These are phyloP conservation scores for Monopis laevigella DNA, from an alignment of 2,888 invertebrate genomes.

Conservation along the genomic window DNA sequence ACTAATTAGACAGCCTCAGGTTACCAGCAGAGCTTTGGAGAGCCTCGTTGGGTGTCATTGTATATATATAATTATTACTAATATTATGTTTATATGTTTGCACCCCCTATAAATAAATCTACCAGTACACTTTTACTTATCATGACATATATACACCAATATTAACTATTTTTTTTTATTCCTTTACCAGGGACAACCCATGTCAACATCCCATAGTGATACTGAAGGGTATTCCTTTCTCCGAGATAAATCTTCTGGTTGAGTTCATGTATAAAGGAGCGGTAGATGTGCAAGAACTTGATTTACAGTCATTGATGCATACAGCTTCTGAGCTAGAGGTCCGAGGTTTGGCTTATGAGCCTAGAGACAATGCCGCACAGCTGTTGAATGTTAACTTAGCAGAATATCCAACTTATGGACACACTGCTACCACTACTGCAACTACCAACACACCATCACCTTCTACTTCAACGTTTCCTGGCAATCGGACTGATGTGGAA, in stretches of 20 bases:
- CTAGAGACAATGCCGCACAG: slow-evolving; percentile 65
- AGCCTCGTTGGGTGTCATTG: too few relatives aligned
- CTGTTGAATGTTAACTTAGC: slow-evolving; percentile 60
- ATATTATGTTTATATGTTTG: too few relatives aligned
- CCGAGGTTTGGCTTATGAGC: slow-evolving; percentile 70
- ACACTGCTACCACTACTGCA: slow-evolving; percentile 20
- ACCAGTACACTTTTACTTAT: too few relatives aligned
- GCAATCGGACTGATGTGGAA: slow-evolving; percentile 54
- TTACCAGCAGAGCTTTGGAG: too few relatives aligned
- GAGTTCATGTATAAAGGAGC: slow-evolving; percentile 79
- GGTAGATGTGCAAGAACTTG: slow-evolving; percentile 72
- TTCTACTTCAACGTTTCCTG: slow-evolving; percentile 33
- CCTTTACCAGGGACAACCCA: slow-evolving; percentile 68
- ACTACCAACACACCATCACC: slow-evolving; percentile 14
- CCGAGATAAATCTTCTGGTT: slow-evolving; percentile 72
- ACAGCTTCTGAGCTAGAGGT: slow-evolving; percentile 75
- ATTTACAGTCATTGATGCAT: slow-evolving; percentile 70
- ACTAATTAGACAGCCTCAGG: too few relatives aligned
- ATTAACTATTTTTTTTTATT: too few relatives aligned
- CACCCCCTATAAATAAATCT: too few relatives aligned
- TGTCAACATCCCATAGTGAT: slow-evolving; percentile 79
- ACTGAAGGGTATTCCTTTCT: slow-evolving; percentile 71
- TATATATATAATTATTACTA: too few relatives aligned
- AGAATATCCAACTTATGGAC: slow-evolving; percentile 54
- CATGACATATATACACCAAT: neutral